Conservation (phyloP, 2,113 vertebrate genomes). For the Odobenus rosmarus region DNA sequence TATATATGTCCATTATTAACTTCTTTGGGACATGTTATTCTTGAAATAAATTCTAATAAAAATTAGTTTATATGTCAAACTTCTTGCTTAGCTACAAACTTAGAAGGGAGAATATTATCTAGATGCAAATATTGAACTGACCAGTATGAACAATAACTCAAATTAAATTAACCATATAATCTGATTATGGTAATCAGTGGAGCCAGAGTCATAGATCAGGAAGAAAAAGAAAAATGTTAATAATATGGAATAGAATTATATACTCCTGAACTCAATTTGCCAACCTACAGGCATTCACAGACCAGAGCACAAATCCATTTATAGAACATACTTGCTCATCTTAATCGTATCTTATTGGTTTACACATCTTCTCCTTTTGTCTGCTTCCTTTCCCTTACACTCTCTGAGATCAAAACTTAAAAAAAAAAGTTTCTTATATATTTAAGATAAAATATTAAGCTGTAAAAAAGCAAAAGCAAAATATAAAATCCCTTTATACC, state of each 20-base stretch:
- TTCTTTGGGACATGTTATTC: not conserved
- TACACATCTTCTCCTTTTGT: slow-evolving; percentile 49
- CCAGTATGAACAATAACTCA: slow-evolving; percentile 45
- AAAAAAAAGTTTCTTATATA: not conserved
- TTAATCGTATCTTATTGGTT: slow-evolving; percentile 60
- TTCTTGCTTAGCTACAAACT: slow-evolving; percentile 38
- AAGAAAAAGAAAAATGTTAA: slow-evolving; percentile 70
- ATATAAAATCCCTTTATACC: not conserved
- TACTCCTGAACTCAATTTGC: slow-evolving; percentile 69
- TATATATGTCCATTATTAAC: slow-evolving; percentile 13
- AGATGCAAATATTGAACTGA: slow-evolving; percentile 48
- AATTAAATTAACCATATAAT: slow-evolving; percentile 62
- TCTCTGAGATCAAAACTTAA: slow-evolving; percentile 29
- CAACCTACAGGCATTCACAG: slow-evolving; percentile 51
- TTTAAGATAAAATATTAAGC: slow-evolving; percentile 23
- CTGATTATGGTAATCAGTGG: slow-evolving; percentile 63
- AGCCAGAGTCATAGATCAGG: slow-evolving; percentile 67
- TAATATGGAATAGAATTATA: slow-evolving; percentile 73
- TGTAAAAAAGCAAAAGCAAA: slow-evolving; percentile 1
- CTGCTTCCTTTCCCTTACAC: slow-evolving; percentile 6
- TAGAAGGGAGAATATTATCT: slow-evolving; percentile 31
- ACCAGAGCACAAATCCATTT: slow-evolving; percentile 69
- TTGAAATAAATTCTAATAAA: slow-evolving; percentile 52
- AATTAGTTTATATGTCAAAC: slow-evolving; percentile 45
- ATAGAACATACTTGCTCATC: slow-evolving; percentile 54